Conservation (phyloP, 2,113 vertebrate genomes). For the Trematomus loennbergii region DNA sequence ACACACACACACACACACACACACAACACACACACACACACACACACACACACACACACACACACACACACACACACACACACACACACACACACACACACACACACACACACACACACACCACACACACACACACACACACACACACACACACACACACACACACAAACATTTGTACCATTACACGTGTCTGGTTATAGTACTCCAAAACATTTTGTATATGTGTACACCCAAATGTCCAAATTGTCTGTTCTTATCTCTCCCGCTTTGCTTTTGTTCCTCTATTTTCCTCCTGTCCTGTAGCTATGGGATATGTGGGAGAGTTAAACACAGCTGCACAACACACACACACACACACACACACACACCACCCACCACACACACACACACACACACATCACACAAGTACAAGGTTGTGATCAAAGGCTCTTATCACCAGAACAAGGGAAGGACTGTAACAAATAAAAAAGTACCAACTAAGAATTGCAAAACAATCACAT, state of each 20-base stretch:
- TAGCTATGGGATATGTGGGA: constrained; percentile 88
- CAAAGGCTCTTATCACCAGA: constrained; percentile 77
- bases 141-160: not conserved
- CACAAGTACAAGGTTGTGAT: constrained; percentile 70
- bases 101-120: not conserved
- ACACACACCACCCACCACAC: constrained; percentile 77
- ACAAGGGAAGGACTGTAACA: constrained; percentile 48
- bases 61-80: not conserved
- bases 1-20: not conserved
- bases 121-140: constrained; percentile 1
- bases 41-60: not conserved
- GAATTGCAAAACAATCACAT: not conserved
- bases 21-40: constrained; percentile 3
- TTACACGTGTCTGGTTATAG: not conserved
- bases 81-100: not conserved
- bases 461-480: not conserved
- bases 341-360: constrained; percentile 74
- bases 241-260: constrained; percentile 23
- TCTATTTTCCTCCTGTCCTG: constrained; percentile 53
- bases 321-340: constrained; percentile 71
- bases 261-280: constrained; percentile 56
- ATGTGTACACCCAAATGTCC: not conserved
- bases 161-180: not conserved
- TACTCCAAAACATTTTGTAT: not conserved
- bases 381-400: constrained; percentile 29